Conservation (phyloP, 2,888 invertebrate genomes). For the Polydesmus complanatus region DNA sequence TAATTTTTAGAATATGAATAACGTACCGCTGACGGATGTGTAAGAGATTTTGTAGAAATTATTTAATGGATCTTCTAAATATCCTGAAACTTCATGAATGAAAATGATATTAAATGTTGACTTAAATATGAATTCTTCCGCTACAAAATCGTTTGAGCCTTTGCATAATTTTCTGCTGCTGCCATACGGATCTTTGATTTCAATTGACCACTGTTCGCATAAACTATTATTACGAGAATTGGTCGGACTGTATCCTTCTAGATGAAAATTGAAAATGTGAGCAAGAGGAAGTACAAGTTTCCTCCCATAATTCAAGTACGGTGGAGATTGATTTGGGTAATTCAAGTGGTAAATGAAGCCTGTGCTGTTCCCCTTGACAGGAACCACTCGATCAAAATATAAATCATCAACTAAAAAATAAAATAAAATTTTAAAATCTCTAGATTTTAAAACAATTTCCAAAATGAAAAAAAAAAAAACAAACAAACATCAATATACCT, state of each 20-base stretch:
- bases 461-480: not conserved
- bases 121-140: not conserved
- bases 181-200: not conserved
- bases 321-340: constrained; percentile 42
- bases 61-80: not conserved
- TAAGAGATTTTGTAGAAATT: constrained; percentile 4
- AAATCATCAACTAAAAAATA: not conserved
- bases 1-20: too few species aligned
- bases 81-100: not conserved
- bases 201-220: not conserved
- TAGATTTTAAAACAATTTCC: not conserved
- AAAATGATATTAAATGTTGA: not conserved
- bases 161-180: not conserved
- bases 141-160: not conserved
- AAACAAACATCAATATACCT: too few species aligned
- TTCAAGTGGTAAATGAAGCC: constrained; percentile 44
- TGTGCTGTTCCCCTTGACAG: constrained; percentile 33
- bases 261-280: constrained; percentile 27
- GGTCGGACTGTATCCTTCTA: constrained; percentile 20
- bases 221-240: not conserved
- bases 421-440: not conserved
- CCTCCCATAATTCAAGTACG: constrained; percentile 40
- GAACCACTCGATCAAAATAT: constrained; percentile 33
- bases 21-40: not conserved
- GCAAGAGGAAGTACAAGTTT: constrained; percentile 44